A percentile compares a stretch with the other conserved stretches of the same genome.
These are phyloP conservation scores for Agrotis puta DNA, from an alignment of 2,888 invertebrate genomes.

Conservation along the genomic window DNA sequence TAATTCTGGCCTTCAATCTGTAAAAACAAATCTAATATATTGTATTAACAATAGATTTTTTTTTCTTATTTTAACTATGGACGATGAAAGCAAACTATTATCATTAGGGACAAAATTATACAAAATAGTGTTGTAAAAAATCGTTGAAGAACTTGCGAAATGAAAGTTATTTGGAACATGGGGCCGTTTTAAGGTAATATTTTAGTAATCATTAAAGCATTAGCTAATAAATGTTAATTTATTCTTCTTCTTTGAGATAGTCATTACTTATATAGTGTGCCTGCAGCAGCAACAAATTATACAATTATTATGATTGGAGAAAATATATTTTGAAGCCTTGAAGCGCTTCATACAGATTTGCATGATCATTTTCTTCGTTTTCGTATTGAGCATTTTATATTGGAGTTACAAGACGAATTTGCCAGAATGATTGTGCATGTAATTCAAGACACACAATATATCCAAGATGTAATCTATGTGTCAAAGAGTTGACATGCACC, in stretches of 20 bases:
- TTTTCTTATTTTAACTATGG: slow-evolving; percentile 32
- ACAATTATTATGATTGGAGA: not conserved
- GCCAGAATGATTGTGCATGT: slow-evolving; percentile 2
- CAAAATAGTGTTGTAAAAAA: slow-evolving; percentile 35
- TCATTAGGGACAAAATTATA: slow-evolving; percentile 55
- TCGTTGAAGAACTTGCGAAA: slow-evolving; percentile 31
- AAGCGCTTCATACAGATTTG: not conserved
- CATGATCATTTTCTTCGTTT: no score
- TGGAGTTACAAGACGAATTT: slow-evolving; percentile 12
- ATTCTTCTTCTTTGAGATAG: slow-evolving; percentile 17
- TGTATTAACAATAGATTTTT: slow-evolving; percentile 43
- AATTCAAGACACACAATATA: slow-evolving; percentile 29
- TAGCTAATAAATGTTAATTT: slow-evolving; percentile 31
- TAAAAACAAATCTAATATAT: slow-evolving; percentile 61
- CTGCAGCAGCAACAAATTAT: slow-evolving; percentile 1
- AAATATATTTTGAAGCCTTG: not conserved
- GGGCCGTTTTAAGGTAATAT: slow-evolving; percentile 15
- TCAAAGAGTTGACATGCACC: slow-evolving; percentile 39
- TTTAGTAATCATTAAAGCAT: slow-evolving; percentile 34
- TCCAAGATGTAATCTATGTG: slow-evolving; percentile 49
- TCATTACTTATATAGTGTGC: slow-evolving; percentile 22
- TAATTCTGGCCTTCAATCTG: slow-evolving; percentile 78
- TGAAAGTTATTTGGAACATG: slow-evolving; percentile 32
- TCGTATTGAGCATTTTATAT: not conserved
- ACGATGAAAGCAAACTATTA: slow-evolving; percentile 48